Percentiles rank a stretch among this genome's conserved stretches.
These are phyloP conservation scores for Brienomyrus longianalis DNA, from an alignment of 2,113 vertebrate species.

Conservation along the genomic window DNA sequence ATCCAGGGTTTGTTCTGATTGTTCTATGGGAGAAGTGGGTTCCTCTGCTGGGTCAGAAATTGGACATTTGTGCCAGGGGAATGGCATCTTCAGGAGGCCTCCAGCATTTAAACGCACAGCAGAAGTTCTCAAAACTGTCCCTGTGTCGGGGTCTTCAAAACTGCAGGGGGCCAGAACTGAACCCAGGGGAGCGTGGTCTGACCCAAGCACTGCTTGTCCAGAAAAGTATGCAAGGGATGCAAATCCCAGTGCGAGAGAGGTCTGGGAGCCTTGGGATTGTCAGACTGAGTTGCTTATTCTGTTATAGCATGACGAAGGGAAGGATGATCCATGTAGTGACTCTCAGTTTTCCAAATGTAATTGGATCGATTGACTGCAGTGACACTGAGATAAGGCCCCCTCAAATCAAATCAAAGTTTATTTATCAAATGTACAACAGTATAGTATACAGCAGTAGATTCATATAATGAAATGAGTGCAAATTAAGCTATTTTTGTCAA, in stretches of 20 bases:
- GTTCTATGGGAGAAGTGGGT: not conserved
- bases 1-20: not conserved
- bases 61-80: not conserved
- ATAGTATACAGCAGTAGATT: not conserved
- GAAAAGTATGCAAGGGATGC: not conserved
- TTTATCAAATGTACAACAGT: not conserved
- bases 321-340: not conserved
- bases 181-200: not conserved
- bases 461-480: not conserved
- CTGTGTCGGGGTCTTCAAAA: not conserved
- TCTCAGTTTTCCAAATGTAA: not conserved
- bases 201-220: not conserved
- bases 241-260: not conserved
- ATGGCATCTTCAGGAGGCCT: not conserved
- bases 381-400: not conserved
- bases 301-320: not conserved
- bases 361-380: not conserved
- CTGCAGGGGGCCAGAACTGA: not conserved
- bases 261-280: not conserved
- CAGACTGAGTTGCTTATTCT: not conserved
- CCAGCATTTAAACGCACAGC: not conserved
- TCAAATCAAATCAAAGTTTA: not conserved
- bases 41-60: not conserved
- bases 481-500: not conserved
- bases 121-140: not conserved